Percentiles rank a stretch among this genome's conserved stretches.
phyloP scores from a whole-genome alignment of 2,888 invertebrate genomes.

The Temnothorax rugatulus region DNA sequence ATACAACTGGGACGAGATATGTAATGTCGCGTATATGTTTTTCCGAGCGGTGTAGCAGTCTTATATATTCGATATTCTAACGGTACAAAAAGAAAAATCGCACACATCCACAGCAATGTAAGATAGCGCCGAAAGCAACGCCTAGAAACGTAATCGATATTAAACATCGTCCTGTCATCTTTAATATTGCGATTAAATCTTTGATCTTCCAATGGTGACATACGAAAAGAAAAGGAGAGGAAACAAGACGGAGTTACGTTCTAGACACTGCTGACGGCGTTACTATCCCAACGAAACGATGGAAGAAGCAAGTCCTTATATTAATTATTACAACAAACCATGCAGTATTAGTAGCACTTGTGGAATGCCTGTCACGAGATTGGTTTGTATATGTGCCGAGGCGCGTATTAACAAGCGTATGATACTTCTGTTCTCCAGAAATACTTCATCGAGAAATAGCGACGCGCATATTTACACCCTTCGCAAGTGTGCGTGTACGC shows the following conservation, averaged over 20 bases:
- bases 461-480: constrained; percentile 5
- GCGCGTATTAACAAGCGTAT: constrained; percentile 60
- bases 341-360: constrained; percentile 78
- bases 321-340: constrained; percentile 72
- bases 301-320: constrained; percentile 78
- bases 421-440: constrained; percentile 10
- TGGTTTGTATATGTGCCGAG: constrained; percentile 61
- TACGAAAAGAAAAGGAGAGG: constrained; percentile 56
- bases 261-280: constrained; percentile 52
- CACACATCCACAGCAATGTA: constrained; percentile 53
- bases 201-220: constrained; percentile 66
- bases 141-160: constrained; percentile 57
- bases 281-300: constrained; percentile 63
- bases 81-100: constrained; percentile 38
- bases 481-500: constrained; percentile 1
- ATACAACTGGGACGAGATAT: constrained; percentile 49
- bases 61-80: constrained; percentile 57
- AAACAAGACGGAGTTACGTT: constrained; percentile 33
- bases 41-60: constrained; percentile 49
- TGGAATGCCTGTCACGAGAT: constrained; percentile 78
- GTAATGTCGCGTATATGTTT: constrained; percentile 49
- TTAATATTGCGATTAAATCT: constrained; percentile 47
- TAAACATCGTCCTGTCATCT: constrained; percentile 48
- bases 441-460: constrained; percentile 54
- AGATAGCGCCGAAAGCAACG: constrained; percentile 65